Conservation (phyloP, 2,888 invertebrate species). For the Dryobotodes eremita region DNA sequence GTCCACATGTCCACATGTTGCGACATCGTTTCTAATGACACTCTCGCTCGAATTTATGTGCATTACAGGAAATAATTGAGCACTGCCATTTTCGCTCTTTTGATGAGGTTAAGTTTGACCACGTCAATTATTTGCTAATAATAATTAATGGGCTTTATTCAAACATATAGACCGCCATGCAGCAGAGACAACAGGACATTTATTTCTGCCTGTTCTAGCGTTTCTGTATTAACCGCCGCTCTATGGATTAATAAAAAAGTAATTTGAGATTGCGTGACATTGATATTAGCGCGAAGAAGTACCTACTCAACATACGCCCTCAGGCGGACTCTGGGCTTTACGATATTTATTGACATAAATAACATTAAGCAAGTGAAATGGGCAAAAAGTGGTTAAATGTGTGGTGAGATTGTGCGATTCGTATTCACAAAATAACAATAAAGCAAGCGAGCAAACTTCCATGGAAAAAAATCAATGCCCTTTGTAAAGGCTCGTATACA, state of each 20-base stretch:
- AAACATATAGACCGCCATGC: not conserved
- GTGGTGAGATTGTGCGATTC: not conserved
- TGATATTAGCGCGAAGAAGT: not conserved
- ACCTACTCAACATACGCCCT: not conserved
- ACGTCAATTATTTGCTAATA: too few relatives aligned
- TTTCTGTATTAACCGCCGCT: not conserved
- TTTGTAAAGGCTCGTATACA: too few relatives aligned
- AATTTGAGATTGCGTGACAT: not conserved
- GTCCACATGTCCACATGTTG: slow-evolving; percentile 68
- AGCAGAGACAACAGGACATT: not conserved
- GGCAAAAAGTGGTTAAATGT: not conserved
- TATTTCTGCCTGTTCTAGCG: not conserved
- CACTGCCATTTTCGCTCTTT: slow-evolving; percentile 14
- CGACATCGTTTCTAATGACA: slow-evolving; percentile 56
- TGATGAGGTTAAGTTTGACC: not conserved
- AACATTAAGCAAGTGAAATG: not conserved
- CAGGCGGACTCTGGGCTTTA: not conserved
- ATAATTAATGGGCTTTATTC: not conserved
- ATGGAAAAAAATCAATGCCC: not conserved
- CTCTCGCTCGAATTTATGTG: slow-evolving; percentile 25
- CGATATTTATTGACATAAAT: not conserved
- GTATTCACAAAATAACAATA: not conserved
- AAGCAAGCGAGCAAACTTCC: not conserved
- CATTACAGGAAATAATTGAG: slow-evolving; percentile 42
- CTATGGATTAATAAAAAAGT: slow-evolving; percentile 3